Conservation (phyloP, 1,140 invertebrate species). For the Magallana angulata region DNA sequence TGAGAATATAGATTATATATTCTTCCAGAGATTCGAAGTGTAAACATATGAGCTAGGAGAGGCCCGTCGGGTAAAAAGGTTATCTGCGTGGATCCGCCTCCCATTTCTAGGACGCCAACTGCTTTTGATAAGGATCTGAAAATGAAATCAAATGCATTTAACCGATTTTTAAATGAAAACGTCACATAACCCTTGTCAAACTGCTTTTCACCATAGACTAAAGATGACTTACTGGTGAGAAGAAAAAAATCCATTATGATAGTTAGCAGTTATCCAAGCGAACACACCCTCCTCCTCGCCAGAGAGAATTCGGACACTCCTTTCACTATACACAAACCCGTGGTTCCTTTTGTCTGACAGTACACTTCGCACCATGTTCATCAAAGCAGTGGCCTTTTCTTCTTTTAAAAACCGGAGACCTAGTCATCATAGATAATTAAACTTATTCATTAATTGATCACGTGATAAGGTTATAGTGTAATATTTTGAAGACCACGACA, state of each 20-base stretch:
- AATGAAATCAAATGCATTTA: background rate
- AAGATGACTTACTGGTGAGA: constrained; percentile 57
- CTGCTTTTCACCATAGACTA: background rate
- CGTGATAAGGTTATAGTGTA: too few relatives aligned
- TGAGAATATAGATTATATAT: constrained; percentile 79
- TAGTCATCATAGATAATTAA: constrained; percentile 36
- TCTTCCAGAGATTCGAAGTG: constrained; percentile 74
- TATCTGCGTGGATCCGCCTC: constrained; percentile 83
- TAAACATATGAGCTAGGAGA: constrained; percentile 75
- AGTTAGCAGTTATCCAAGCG: constrained; percentile 82
- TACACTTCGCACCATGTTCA: constrained; percentile 50
- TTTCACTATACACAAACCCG: constrained; percentile 61
- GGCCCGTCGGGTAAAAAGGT: constrained; percentile 77
- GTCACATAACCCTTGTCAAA: background rate
- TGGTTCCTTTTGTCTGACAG: constrained; percentile 56
- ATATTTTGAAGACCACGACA: too few relatives aligned
- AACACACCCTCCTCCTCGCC: constrained; percentile 81
- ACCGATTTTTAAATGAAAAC: constrained; percentile 17
- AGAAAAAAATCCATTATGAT: constrained; percentile 72
- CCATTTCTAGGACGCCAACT: constrained; percentile 81
- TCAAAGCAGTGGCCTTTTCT: constrained; percentile 56
- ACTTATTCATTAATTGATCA: background rate
- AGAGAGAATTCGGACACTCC: constrained; percentile 79
- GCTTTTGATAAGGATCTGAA: constrained; percentile 62
- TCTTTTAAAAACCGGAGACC: constrained; percentile 64